Conservation (phyloP, 2,797 vertebrate species). For the Odontamblyopus lacepedii region DNA sequence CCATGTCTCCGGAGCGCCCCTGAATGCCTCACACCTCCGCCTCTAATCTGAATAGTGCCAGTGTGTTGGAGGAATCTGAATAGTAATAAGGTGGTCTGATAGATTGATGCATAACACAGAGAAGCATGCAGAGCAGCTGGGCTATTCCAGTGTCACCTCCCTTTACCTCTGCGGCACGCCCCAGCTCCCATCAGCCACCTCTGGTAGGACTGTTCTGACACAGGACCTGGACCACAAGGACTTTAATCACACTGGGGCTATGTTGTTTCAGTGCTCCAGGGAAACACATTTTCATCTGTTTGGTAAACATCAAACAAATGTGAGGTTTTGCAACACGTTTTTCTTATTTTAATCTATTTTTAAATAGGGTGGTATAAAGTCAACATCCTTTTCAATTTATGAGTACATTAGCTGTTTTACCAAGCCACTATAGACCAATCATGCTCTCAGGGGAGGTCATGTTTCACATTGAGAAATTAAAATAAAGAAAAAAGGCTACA, state of each 20-base stretch:
- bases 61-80: slow-evolving; percentile 71
- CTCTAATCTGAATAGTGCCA: slow-evolving; percentile 63
- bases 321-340: slow-evolving; percentile 2
- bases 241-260: slow-evolving; percentile 47
- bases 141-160: slow-evolving; percentile 63
- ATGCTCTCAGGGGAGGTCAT: neutral
- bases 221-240: slow-evolving; percentile 19
- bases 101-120: slow-evolving; percentile 81
- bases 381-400: slow-evolving; percentile 1
- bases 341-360: slow-evolving; percentile 1
- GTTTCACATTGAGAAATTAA: neutral
- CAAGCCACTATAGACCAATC: too few relatives aligned
- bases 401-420: neutral
- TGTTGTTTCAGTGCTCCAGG: slow-evolving; percentile 11
- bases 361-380: neutral
- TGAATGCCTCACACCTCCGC: slow-evolving; percentile 46
- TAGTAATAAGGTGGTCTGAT: slow-evolving; percentile 76
- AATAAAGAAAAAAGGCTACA: neutral
- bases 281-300: slow-evolving; percentile 14
- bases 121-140: slow-evolving; percentile 67
- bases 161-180: slow-evolving; percentile 51
- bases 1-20: slow-evolving; percentile 43
- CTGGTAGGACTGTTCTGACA: slow-evolving; percentile 27
- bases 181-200: slow-evolving; percentile 38
- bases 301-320: slow-evolving; percentile 17